Evolutionary conservation across 2,113 vertebrate species (phyloP).

Genomic region (Carassius carassius): DNA sequence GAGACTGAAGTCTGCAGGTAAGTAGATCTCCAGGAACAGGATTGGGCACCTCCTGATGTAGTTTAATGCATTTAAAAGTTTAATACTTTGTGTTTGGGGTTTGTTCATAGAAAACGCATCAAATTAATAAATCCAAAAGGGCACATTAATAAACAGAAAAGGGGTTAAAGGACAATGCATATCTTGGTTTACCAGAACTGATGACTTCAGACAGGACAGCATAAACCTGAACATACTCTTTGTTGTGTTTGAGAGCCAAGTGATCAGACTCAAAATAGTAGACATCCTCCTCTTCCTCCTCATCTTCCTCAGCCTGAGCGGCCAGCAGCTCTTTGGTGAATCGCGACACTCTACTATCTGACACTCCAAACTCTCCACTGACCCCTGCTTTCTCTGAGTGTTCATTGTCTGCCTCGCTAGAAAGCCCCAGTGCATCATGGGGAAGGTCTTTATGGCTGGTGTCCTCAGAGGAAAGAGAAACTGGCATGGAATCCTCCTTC

Average conservation of each 20-base stretch:
- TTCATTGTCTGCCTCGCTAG: slow-evolving; percentile 66
- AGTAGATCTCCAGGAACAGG: too few species aligned
- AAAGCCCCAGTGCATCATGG: slow-evolving; percentile 69
- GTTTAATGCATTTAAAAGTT: too few species aligned
- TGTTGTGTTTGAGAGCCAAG: slow-evolving; percentile 99
- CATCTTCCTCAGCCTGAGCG: slow-evolving; percentile 77
- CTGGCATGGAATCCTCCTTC: slow-evolving; percentile 80
- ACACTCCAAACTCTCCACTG: slow-evolving; percentile 68
- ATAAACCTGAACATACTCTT: slow-evolving; percentile 92
- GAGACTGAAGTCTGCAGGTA: too few species aligned
- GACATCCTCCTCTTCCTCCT: slow-evolving; percentile 90
- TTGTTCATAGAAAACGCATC: neutral
- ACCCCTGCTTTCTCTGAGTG: slow-evolving; percentile 71
- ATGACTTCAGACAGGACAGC: slow-evolving; percentile 6
- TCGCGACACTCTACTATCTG: slow-evolving; percentile 70
- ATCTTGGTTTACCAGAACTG: neutral
- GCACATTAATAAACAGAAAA: too few species aligned
- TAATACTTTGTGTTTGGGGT: neutral
- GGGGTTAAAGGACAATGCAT: neutral
- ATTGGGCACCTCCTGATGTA: too few species aligned
- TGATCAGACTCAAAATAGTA: slow-evolving; percentile 99
- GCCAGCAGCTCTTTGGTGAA: slow-evolving; percentile 81
- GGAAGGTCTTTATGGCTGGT: slow-evolving; percentile 66
- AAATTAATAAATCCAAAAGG: neutral
- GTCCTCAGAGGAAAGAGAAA: slow-evolving; percentile 57